Conservation (phyloP, 2,113 vertebrate species). For the Sebastes schlegelii region DNA sequence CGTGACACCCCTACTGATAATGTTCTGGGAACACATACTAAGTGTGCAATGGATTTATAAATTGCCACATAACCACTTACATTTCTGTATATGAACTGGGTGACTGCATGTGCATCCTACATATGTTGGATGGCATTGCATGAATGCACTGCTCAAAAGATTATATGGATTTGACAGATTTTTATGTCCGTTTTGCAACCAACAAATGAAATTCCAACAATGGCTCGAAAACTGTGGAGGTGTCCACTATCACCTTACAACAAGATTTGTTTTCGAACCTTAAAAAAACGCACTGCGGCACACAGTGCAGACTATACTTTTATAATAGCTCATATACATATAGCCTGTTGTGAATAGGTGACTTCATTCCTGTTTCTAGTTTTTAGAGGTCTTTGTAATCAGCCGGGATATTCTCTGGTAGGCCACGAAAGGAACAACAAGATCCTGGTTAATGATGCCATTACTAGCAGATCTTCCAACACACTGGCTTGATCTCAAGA, state of each 20-base stretch:
- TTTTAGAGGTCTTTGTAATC: slow-evolving; percentile 25
- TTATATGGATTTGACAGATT: neutral
- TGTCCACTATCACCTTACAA: neutral
- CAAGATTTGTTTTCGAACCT: neutral
- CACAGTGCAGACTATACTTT: neutral
- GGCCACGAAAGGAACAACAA: slow-evolving; percentile 37
- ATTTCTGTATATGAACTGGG: neutral
- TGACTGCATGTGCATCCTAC: neutral
- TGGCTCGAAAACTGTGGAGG: neutral
- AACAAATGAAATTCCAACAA: neutral
- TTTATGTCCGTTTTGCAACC: neutral
- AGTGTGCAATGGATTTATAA: neutral
- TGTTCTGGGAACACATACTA: neutral
- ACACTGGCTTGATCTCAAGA: slow-evolving; percentile 24
- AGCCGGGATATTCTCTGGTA: slow-evolving; percentile 14
- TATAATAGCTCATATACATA: slow-evolving; percentile 16
- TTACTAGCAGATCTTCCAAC: slow-evolving; percentile 36
- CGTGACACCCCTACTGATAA: neutral
- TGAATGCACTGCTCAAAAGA: neutral
- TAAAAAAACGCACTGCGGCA: neutral
- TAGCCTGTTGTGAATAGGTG: neutral
- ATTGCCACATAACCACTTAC: neutral
- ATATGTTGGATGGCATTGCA: neutral
- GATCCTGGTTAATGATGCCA: slow-evolving; percentile 33
- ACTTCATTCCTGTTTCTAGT: slow-evolving; percentile 2